phyloP scores from a whole-genome alignment of 2,888 invertebrate species.

The Dinocampus coccinellae region DNA sequence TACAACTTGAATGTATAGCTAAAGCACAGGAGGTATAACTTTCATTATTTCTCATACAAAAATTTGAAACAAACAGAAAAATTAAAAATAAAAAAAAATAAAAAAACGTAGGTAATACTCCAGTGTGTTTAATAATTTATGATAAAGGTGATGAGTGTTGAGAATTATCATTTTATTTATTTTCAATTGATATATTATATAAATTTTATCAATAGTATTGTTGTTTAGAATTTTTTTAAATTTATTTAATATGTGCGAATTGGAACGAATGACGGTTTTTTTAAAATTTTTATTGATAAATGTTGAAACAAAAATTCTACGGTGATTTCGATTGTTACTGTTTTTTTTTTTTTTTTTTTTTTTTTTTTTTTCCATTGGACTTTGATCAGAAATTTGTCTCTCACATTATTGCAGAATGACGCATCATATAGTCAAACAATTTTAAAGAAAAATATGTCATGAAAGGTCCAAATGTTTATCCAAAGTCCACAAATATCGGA shows the following conservation, averaged over 20 bases:
- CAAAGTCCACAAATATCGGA: background rate
- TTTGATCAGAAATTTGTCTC: background rate
- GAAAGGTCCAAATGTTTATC: conserved; percentile 5
- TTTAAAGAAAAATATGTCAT: background rate
- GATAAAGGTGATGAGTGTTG: too few relatives aligned
- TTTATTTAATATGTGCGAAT: background rate
- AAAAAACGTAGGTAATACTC: too few relatives aligned
- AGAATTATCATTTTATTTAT: too few relatives aligned
- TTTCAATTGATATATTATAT: background rate
- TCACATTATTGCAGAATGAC: background rate
- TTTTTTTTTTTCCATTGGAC: background rate
- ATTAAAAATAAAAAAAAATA: too few relatives aligned
- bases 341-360: background rate
- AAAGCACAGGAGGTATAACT: too few relatives aligned
- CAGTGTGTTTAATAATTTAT: too few relatives aligned
- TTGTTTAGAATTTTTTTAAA: too few relatives aligned
- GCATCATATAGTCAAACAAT: background rate
- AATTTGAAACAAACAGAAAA: too few relatives aligned
- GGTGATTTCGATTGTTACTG: too few relatives aligned
- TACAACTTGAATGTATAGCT: background rate
- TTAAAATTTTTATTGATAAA: too few relatives aligned
- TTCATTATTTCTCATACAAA: too few relatives aligned
- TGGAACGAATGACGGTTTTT: background rate
- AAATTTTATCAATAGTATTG: background rate
- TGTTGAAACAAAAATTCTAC: too few relatives aligned